Conservation (phyloP, 1,140 invertebrate genomes). For the Trachymyrmex cornetzi region DNA sequence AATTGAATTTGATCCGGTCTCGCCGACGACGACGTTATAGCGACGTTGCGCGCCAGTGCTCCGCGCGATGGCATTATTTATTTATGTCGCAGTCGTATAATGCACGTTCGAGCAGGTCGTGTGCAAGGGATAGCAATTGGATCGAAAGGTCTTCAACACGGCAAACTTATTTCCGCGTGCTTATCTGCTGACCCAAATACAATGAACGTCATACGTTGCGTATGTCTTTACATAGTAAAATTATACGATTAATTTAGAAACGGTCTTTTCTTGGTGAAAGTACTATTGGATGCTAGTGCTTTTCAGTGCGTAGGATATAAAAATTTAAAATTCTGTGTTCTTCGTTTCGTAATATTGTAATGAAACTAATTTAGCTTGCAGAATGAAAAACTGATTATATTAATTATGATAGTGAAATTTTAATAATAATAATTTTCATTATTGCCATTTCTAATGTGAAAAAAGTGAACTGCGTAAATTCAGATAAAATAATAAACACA, state of each 20-base stretch:
- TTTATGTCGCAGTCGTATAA: constrained; percentile 54
- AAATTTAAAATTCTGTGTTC: background rate
- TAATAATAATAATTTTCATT: constrained; percentile 6
- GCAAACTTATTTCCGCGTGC: constrained; percentile 48
- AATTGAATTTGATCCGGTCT: constrained; percentile 23
- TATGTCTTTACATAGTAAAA: constrained; percentile 7
- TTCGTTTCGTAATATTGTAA: background rate
- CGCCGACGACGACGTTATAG: constrained; percentile 39
- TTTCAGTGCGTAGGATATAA: background rate
- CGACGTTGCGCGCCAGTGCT: background rate
- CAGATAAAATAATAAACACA: background rate
- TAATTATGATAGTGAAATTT: background rate
- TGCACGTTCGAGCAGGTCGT: constrained; percentile 36
- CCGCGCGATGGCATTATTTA: constrained; percentile 47
- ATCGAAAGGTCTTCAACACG: constrained; percentile 65
- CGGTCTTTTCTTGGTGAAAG: background rate
- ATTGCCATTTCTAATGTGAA: background rate
- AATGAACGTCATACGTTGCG: constrained; percentile 27
- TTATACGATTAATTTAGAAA: constrained; percentile 32
- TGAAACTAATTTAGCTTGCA: background rate
- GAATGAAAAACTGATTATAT: background rate
- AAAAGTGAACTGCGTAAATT: background rate
- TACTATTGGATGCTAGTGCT: background rate
- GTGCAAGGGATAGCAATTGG: constrained; percentile 46
- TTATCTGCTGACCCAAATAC: constrained; percentile 47